Base-by-base conservation (phyloP, 2,113 vertebrate species). In the Zosterops lateralis region DNA sequence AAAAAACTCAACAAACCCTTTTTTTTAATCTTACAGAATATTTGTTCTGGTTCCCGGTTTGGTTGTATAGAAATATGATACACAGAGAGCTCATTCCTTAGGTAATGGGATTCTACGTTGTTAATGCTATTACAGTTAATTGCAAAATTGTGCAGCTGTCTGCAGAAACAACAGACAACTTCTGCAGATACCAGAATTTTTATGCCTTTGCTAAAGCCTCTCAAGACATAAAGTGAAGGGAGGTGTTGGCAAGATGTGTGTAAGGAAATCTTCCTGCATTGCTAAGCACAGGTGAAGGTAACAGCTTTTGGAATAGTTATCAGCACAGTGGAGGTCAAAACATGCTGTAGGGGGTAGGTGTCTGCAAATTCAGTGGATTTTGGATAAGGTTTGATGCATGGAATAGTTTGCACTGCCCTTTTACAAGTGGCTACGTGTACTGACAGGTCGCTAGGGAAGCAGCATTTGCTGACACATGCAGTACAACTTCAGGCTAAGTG, bases 401-500 rank as follows among this genome's bases (percentile, higher is more conserved):
- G 68, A 93, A 73, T 61, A 80, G 64, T 90, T 86, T 51, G 10
- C 68, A 14, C 12, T 87, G 25, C 54, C 60, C 68, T 92, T 45
- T 91, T 75, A 58, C 80, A 91, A 95, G 88, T 26, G 83, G 58
- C 50, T 44, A 34, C 34, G 1, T 62, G 84, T 70, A 54, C 45
- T 32, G 26, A 54, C 64, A 84, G 83, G 71, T 76, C 53, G 28
- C 40, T 62, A 47, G 80, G 82, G 93, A 93, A 53, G 65, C 92
- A 90, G 29, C 25, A 71, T 93, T 95, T 96, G 79, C 95, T 96
- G 89, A 89, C 93, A 78, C 32, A 84, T 44, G 67, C 62, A 40
- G 83, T 91, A 85, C 72, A 83, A 83, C 50, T 95, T 87, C 42
- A 94, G 94, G 85, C 45, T 93, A 88, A 97, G 89, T 1, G 25